Base-by-base conservation (phyloP, 2,113 vertebrate species). In the Ailurus styani region DNA sequence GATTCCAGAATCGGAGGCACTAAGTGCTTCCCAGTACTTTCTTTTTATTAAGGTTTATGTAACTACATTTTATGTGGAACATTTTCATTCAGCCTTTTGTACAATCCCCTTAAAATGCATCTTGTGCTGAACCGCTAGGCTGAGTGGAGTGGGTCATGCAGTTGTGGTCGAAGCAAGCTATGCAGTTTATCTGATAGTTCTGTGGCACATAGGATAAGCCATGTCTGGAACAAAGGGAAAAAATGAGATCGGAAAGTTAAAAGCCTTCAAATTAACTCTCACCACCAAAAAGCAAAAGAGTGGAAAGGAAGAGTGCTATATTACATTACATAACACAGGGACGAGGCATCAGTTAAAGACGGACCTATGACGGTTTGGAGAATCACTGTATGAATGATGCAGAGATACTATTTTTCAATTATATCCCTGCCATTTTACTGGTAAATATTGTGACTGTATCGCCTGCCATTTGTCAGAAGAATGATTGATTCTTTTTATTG, bases 221-320 rank as follows among this genome's bases (percentile, higher is more conserved):
- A 88, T 0, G 0, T 93, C 81, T 97, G 83, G 83, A 97, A 98
- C 81, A 96, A 97, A 93, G 82, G 27, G 94, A 83, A 88, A 98
- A 98, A 95, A 95, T 90, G 82, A 93, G 96, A 98, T 79, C 40
- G 57, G 81, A 97, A 98, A 98, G 92, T 97, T 96, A 97, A 98
- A 95, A 97, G 88, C 72, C 91, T 97, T 93, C 85, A 97, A 95
- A 98, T 98, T 95, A 97, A 98, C 97, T 96, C 96, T 93, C 96
- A 96, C 84, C 86, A 98, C 83, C 94, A 96, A 93, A 93, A 86
- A 81, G 29, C 34, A 78, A 89, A 64, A 70, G 40, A 87, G 21
- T 20, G 15, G 54, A 55, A 90, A 94, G 34, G 6, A 95, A 96
- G 23, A 60, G 0, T 4, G 27, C 14, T 50, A 77, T 93, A 95